A percentile compares a stretch with the other conserved stretches of the same genome.
Conservation (phyloP, 2,113 vertebrate species). For the Vimba vimba region DNA sequence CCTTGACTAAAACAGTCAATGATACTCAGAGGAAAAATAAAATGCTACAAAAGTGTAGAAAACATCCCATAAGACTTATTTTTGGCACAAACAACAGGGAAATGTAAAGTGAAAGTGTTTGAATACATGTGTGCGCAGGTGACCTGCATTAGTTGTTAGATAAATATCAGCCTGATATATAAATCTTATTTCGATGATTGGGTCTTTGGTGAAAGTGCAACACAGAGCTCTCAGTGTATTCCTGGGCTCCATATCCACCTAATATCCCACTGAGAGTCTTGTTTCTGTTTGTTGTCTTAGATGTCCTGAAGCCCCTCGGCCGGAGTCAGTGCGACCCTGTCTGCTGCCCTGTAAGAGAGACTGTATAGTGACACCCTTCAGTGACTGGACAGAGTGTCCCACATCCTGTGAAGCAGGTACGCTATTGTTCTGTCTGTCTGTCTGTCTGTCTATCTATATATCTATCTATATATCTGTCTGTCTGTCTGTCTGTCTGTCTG, state of each 20-base stretch:
- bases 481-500: neutral
- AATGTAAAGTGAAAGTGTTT: conserved; percentile 1
- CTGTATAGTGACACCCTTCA: conserved; percentile 89
- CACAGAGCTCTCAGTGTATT: neutral
- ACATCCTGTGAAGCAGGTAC: conserved; percentile 88
- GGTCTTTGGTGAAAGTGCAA: neutral
- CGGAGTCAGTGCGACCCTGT: conserved; percentile 88
- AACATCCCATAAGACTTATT: neutral
- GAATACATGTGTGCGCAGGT: neutral
- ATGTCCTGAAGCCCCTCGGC: conserved; percentile 92
- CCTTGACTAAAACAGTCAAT: neutral
- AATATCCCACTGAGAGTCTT: neutral
- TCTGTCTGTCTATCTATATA: neutral
- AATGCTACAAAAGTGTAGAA: neutral
- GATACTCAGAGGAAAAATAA: neutral
- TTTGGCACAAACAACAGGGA: neutral
- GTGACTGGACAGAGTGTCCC: conserved; percentile 89
- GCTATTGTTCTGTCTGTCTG: neutral
- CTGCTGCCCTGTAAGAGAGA: conserved; percentile 92
- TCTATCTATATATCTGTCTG: neutral
- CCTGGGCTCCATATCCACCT: neutral
- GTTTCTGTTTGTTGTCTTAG: conserved; percentile 57
- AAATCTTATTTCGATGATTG: neutral
- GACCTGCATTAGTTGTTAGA: conserved; percentile 18
- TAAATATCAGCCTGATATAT: conserved; percentile 1